Evolutionary conservation across 1,140 invertebrate genomes (phyloP), one percentile per base, ranked within the genome.

Genomic region (Cyrtorhinus lividipennis): DNA sequence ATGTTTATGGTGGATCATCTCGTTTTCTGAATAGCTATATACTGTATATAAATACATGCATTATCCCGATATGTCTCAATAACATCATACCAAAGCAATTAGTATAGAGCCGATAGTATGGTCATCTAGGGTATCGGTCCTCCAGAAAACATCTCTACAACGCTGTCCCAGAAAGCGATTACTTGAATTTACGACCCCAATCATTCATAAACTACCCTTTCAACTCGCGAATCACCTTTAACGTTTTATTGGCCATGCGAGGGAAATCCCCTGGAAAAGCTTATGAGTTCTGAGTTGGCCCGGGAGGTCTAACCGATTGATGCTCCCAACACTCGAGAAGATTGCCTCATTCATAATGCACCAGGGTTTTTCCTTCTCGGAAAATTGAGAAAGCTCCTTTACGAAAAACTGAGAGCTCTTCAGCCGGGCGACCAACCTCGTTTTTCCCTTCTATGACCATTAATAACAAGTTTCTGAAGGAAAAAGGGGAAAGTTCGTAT

Each of bases 341-440:
- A 53, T 53, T 53, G 18, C 48, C 48, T 53, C 48, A 53, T 53
- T 53, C 48, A 53, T 53, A 53, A 53, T 53, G 48, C 48, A 53
- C 48, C 12, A 5, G 10, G 48, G 8, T 15, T 53, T 53, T 53
- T 20, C 48, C 5, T 5, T n/a, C 38, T 44, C 8, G 38, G n/a
- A 44, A 44, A 44, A n/a, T 10, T n/a, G 38, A 44, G 38, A n/a
- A n/a, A 38, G 15, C 30, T 15, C 30, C 30, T 38, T 15, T 38
- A 5, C 30, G 5, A 38, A 8, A 5, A 20, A 3, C 10, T 10
- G 18, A 53, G 20, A 53, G 20, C 48, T 53, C 48, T 10, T 5
- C 8, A 53, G 5, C 30, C 30, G 5, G 48, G 48, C 48, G 5
- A 22, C 10, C 48, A 8, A 5, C 20, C 48, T 13, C 10, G 8